Evolutionary conservation across 2,113 vertebrate genomes (phyloP), one percentile per base, ranked within the genome.

Genomic region (Chaetura pelagica): DNA sequence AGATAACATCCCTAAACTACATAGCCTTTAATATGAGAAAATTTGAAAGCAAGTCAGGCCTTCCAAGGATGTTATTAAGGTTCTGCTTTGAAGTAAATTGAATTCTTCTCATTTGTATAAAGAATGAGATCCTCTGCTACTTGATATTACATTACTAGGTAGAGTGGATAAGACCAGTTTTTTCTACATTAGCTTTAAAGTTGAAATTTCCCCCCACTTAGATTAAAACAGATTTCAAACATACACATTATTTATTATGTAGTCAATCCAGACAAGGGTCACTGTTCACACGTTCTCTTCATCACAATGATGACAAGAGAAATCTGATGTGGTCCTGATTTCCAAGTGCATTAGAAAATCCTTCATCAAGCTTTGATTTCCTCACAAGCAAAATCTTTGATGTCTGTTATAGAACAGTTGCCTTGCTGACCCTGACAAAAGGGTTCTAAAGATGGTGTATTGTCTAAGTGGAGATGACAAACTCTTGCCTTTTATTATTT

Each of bases 71-170:
- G 46, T 87, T 78, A 93, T 71, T 66, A 72, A 83, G 24, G 42
- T 29, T 84, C 64, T 79, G 93, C 78, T 92, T 90, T 74, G 67
- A 93, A 97, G 83, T 85, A 89, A 96, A 95, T 74, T 87, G 81
- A 68, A 92, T 96, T 93, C 19, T 92, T 51, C 48, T 66, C 30
- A 79, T 92, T 91, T 80, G 59, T 91, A 95, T 95, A 97, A 81
- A 94, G 80, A 88, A 80, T 3, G 17, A 89, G 69, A 94, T 40
- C 44, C n/a, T 68, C 82, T 89, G 82, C 78, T 74, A 82, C 38
- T 78, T 84, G n/a, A 67, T 84, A 90, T 67, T 85, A 59, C 27
- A 51, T 46, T 94, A 51, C 30, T 34, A 24, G 26, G 67, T 49
- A 93, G 73, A 90, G 66, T 23, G 68, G 90, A 83, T 91, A 95